phyloP scores from a whole-genome alignment of 2,888 invertebrate genomes.

The Aradus depressus region DNA sequence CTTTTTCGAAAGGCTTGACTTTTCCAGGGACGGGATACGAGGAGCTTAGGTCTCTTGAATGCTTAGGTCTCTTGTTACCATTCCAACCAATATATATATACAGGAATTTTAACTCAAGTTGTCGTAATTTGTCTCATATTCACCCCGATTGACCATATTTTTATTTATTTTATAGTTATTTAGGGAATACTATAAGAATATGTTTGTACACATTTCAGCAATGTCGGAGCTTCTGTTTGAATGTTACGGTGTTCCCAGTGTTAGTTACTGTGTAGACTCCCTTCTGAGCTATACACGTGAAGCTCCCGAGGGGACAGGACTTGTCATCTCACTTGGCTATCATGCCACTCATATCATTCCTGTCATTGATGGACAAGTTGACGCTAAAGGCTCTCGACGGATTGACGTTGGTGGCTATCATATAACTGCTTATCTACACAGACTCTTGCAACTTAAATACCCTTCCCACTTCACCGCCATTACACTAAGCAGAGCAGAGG shows the following conservation, averaged over 20 bases:
- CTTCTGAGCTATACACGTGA: conserved; percentile 50
- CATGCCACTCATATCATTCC: conserved; percentile 82
- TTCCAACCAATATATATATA: no score
- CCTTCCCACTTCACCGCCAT: conserved; percentile 82
- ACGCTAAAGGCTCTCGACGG: conserved; percentile 59
- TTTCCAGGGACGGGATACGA: no score
- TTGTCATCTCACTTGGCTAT: conserved; percentile 77
- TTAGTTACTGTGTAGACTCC: conserved; percentile 79
- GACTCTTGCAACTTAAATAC: conserved; percentile 82
- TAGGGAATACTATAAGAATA: no score
- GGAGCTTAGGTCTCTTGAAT: no score
- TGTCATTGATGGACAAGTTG: conserved; percentile 57
- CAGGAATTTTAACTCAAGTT: no score
- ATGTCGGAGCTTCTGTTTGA: conserved; percentile 92
- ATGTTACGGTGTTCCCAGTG: conserved; percentile 74
- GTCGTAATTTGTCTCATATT: no score
- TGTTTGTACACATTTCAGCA: conserved; percentile 54
- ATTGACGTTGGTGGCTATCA: conserved; percentile 83
- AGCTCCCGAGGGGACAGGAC: conserved; percentile 47
- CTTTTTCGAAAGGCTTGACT: no score
- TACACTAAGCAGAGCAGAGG: conserved; percentile 73
- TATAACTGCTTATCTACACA: conserved; percentile 70
- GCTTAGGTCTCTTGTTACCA: no score
- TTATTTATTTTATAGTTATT: no score
- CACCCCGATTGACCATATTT: no score